Percentiles rank a stretch among this genome's conserved stretches.
These are phyloP conservation scores for Palloptera scutellata DNA, from an alignment of 2,888 invertebrate species.

Conservation along the genomic window DNA sequence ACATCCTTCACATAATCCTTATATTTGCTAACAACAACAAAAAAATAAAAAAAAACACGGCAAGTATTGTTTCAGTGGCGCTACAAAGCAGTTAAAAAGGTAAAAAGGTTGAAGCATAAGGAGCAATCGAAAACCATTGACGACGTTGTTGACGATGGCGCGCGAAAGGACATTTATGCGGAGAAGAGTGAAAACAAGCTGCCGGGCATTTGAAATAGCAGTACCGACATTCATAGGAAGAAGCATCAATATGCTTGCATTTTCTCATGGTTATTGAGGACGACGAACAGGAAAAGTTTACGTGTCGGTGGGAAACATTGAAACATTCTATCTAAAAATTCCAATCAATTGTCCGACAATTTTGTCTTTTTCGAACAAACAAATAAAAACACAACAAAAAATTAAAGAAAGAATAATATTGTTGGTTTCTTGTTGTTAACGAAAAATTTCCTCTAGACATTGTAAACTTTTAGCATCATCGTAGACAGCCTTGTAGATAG, in stretches of 20 bases:
- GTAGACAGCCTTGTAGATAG: neutral
- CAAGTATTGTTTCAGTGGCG: no score
- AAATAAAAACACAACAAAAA: no score
- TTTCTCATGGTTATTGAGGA: neutral
- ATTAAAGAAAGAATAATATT: slow-evolving; percentile 33
- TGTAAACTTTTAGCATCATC: slow-evolving; percentile 27
- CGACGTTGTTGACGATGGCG: neutral
- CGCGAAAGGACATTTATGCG: slow-evolving; percentile 20
- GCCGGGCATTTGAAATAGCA: slow-evolving; percentile 7
- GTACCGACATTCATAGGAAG: slow-evolving; percentile 1
- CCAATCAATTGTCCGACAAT: slow-evolving; percentile 57
- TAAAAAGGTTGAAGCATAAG: no score
- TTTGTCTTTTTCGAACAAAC: slow-evolving; percentile 28
- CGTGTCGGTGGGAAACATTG: slow-evolving; percentile 22
- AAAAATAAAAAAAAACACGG: neutral
- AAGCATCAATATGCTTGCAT: slow-evolving; percentile 9
- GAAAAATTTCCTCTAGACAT: slow-evolving; percentile 30
- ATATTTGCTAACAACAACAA: no score
- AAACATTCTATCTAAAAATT: slow-evolving; percentile 44
- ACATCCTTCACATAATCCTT: neutral
- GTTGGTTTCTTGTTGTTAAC: slow-evolving; percentile 28
- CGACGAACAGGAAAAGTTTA: slow-evolving; percentile 14
- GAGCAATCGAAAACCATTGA: no score
- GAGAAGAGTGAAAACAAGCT: slow-evolving; percentile 17
- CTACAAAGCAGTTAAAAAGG: no score